These are phyloP conservation scores for Microplitis deprimator DNA, from an alignment of 2,888 invertebrate genomes.

Conservation along the genomic window DNA sequence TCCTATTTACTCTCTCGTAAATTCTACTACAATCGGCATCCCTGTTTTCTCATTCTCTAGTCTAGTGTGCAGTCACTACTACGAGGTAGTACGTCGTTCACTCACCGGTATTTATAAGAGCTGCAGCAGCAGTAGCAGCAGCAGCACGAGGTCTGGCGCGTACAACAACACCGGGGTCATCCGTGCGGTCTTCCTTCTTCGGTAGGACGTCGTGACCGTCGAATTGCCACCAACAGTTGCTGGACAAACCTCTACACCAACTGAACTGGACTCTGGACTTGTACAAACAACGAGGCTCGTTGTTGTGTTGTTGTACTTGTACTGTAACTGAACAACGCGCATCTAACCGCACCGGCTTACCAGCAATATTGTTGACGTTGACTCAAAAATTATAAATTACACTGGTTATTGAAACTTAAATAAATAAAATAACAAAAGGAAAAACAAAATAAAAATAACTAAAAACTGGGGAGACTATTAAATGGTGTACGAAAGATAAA, in stretches of 20 bases:
- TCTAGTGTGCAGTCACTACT: conserved; percentile 9
- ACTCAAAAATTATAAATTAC: background rate
- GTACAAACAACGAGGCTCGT: no score
- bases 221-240: conserved; percentile 16
- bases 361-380: no score
- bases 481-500: background rate
- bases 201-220: conserved; percentile 8
- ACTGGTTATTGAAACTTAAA: background rate
- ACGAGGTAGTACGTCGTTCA: conserved; percentile 43
- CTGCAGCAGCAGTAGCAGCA: conserved; percentile 46
- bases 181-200: conserved; percentile 15
- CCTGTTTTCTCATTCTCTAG: conserved; percentile 41
- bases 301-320: no score
- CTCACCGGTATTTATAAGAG: conserved; percentile 56
- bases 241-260: background rate
- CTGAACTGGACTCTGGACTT: conserved; percentile 10
- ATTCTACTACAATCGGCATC: conserved; percentile 19
- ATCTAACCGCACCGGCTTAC: no score
- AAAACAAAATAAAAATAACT: background rate
- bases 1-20: background rate
- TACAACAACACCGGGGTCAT: conserved; percentile 37
- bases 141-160: conserved; percentile 39
- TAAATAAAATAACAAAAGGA: background rate
- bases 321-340: no score
- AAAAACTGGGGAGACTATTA: background rate